Percentiles rank a stretch among this genome's conserved stretches.
phyloP scores from a whole-genome alignment of 2,888 invertebrate species.

The Tinea trinotella region DNA sequence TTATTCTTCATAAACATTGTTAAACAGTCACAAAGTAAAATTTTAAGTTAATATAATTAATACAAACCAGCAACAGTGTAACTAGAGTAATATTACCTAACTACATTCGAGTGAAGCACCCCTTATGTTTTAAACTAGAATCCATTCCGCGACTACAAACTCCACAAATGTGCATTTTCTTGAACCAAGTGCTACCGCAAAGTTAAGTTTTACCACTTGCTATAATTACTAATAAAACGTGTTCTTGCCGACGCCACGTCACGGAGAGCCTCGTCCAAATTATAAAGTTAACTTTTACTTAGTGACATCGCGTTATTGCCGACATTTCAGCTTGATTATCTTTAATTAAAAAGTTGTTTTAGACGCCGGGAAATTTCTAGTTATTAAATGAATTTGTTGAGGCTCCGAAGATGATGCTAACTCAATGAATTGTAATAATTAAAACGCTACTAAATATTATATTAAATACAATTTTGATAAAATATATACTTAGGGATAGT shows the following conservation, averaged over 20 bases:
- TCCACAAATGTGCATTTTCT: constrained; percentile 58
- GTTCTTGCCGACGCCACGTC: constrained; percentile 46
- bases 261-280: constrained; percentile 45
- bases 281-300: constrained; percentile 49
- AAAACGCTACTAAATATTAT: constrained; percentile 28
- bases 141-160: constrained; percentile 58
- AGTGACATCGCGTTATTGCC: constrained; percentile 54
- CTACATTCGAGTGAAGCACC: constrained; percentile 49
- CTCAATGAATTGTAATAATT: constrained; percentile 57
- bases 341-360: constrained; percentile 67
- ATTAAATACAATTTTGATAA: not conserved
- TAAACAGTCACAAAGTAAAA: constrained; percentile 26
- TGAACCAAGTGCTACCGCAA: constrained; percentile 44
- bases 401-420: constrained; percentile 47
- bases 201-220: constrained; percentile 59
- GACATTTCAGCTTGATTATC: constrained; percentile 59
- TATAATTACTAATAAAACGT: constrained; percentile 62
- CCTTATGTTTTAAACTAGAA: constrained; percentile 63
- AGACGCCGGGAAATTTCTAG: constrained; percentile 50
- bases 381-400: constrained; percentile 61
- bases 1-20: constrained; percentile 1
- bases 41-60: constrained; percentile 5
- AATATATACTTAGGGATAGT: not conserved
- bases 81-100: constrained; percentile 60
- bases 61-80: constrained; percentile 38